Evolutionary conservation across 2,888 invertebrate species (phyloP), one percentile per base, ranked within the genome.

Genomic region (Hyposoter didymator): DNA sequence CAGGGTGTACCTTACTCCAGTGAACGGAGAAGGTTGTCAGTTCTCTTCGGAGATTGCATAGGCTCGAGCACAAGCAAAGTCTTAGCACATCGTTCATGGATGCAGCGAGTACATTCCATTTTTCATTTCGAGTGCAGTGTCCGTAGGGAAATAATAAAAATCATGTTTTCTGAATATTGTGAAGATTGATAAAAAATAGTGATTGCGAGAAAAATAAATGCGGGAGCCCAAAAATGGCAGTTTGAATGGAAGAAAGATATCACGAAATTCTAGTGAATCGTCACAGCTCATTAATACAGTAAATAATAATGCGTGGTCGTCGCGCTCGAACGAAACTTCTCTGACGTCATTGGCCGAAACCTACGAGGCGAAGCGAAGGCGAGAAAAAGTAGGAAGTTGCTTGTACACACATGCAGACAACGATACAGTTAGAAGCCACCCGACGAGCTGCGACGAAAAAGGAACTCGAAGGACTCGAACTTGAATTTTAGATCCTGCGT

Each of bases 1-100:
- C 59, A 89, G 90, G 91, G 91, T 92, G 90, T 91, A 91, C 90
- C 89, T 92, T 90, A 90, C 91, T 91, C 89, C 87, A 89, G 92
- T 90, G 91, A 91, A 90, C 90, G 91, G 91, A 90, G 90, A 89
- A 90, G 89, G 89, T 88, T 91, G 91, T 92, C 92, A 92, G 92
- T 92, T 90, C 90, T 90, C 88, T 79, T 83, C 90, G 89, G 90
- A 91, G 91, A 90, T 91, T 90, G 82, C 82, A 76, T 90, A 90
- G 91, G 86, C 90, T 88, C 90, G 90, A 91, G 90, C 88, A 73
- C 52, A 78, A 90, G 90, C 89, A 89, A 90, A 89, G 89, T 90
- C 89, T 74, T 73, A 67, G 80, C 35, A 72, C 59, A 72, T 67
- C 75, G 39, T 66, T 45, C 47, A 66, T 55, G 59, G 55, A 22